Percentiles rank a stretch among this genome's conserved stretches.
These are phyloP conservation scores for Xenopus petersii DNA, from an alignment of 2,797 vertebrate genomes.

Conservation along the genomic window DNA sequence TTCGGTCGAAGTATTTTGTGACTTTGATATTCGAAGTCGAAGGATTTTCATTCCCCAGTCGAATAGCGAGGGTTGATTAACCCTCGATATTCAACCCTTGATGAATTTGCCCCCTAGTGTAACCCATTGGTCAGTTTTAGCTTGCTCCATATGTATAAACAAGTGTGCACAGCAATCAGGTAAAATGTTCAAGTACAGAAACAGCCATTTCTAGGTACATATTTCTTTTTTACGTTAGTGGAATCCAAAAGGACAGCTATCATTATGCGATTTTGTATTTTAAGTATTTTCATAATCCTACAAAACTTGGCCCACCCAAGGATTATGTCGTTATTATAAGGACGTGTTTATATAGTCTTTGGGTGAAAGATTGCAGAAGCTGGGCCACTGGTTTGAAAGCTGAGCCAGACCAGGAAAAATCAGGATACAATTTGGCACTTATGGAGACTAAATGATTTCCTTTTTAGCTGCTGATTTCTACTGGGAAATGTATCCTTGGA, in stretches of 20 bases:
- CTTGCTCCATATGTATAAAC: slow-evolving; percentile 29
- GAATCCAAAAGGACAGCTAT: slow-evolving; percentile 73
- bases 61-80: no score
- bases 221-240: slow-evolving; percentile 52
- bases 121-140: no score
- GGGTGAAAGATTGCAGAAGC: slow-evolving; percentile 89
- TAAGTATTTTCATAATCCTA: slow-evolving; percentile 83
- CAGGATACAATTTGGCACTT: slow-evolving; percentile 99
- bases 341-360: slow-evolving; percentile 82
- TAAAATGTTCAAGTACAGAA: slow-evolving; percentile 34
- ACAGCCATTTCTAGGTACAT: slow-evolving; percentile 32
- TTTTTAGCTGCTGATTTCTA: slow-evolving; percentile 97
- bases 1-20: no score
- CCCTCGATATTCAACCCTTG: no score
- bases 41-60: no score
- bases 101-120: no score
- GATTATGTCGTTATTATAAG: slow-evolving; percentile 78
- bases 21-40: no score
- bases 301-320: slow-evolving; percentile 80
- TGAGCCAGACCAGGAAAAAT: slow-evolving; percentile 96
- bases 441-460: slow-evolving; percentile 99
- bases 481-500: slow-evolving; percentile 92
- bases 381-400: slow-evolving; percentile 81
- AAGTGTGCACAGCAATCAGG: slow-evolving; percentile 20
- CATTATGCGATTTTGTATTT: slow-evolving; percentile 79